Evolutionary conservation across 2,888 invertebrate genomes (phyloP).

Genomic region (Ephialtes manifestator): DNA sequence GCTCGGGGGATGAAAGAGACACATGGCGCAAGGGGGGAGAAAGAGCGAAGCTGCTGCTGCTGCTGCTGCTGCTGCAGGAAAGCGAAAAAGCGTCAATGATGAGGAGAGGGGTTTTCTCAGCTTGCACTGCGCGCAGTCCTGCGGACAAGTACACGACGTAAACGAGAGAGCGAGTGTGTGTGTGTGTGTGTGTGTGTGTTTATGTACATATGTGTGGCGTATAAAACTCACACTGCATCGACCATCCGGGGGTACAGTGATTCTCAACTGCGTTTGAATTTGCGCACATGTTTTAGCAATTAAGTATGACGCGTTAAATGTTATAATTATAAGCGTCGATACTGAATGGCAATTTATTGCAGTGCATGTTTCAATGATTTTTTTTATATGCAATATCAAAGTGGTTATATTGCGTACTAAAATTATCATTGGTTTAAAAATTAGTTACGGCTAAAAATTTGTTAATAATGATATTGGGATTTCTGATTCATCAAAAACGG

Average conservation of each 20-base stretch:
- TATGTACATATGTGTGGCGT: not conserved
- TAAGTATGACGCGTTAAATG: not conserved
- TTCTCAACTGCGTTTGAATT: conserved; percentile 65
- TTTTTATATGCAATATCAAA: not conserved
- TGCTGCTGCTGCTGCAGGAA: conserved; percentile 34
- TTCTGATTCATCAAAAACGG: not conserved
- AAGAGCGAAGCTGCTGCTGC: conserved; percentile 29
- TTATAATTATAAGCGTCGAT: not conserved
- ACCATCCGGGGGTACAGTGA: conserved; percentile 67
- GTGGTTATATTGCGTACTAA: not conserved
- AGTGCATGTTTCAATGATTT: not conserved
- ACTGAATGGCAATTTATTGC: not conserved
- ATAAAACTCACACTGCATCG: conserved; percentile 59
- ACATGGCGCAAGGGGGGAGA: conserved; percentile 63
- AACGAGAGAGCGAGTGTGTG: conserved; percentile 15
- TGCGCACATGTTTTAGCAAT: conserved; percentile 28
- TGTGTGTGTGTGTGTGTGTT: conserved; percentile 5
- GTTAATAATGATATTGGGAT: no score
- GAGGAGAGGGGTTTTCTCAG: conserved; percentile 31
- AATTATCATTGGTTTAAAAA: no score
- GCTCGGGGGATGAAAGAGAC: conserved; percentile 69
- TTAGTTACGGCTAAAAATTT: no score
- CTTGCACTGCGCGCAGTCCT: conserved; percentile 38
- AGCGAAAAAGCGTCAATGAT: conserved; percentile 49
- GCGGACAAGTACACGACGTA: conserved; percentile 9